Percentiles rank a stretch among this genome's conserved stretches.
phyloP scores from a whole-genome alignment of 2,113 vertebrate species.

The Tichodroma muraria region DNA sequence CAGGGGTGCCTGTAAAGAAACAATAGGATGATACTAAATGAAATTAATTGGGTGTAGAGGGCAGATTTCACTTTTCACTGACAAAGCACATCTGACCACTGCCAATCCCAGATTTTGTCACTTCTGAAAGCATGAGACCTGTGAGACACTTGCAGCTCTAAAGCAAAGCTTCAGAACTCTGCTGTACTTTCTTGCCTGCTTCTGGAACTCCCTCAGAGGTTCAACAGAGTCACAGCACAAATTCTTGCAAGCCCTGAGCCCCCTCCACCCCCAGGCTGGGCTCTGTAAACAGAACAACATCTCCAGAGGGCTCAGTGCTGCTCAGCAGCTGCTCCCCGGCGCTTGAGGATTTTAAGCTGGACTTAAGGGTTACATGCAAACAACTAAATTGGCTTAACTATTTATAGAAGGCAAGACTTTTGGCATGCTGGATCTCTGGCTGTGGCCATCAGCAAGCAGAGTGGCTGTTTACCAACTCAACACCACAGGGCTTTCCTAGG shows the following conservation, averaged over 20 bases:
- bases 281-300: background rate
- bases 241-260: background rate
- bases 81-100: background rate
- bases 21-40: background rate
- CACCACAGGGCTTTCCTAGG: background rate
- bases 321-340: background rate
- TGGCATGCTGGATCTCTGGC: background rate
- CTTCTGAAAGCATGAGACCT: background rate
- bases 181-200: background rate
- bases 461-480: background rate
- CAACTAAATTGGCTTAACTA: constrained; percentile 19
- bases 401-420: background rate
- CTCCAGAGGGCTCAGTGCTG: background rate
- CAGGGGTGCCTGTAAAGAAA: background rate
- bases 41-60: background rate
- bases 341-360: background rate
- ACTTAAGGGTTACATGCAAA: constrained; percentile 19
- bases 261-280: background rate
- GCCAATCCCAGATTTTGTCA: background rate
- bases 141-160: background rate
- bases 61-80: background rate
- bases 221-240: background rate
- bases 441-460: background rate
- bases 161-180: background rate
- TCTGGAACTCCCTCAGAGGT: background rate